phyloP scores from a whole-genome alignment of 2,888 invertebrate species.

The Perdita meconis region DNA sequence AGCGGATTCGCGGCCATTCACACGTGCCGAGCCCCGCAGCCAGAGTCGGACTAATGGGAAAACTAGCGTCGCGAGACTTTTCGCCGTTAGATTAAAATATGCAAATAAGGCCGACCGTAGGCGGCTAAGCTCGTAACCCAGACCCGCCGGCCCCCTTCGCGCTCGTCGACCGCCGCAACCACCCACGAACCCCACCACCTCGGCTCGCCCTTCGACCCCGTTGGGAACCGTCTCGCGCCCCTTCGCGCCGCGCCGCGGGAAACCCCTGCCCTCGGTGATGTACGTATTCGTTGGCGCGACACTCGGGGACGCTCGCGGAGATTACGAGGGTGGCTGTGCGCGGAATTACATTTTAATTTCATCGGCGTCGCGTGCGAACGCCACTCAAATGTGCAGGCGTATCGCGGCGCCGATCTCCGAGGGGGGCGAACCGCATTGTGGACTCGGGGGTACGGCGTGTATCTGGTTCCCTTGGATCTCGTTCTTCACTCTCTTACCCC shows the following conservation, averaged over 20 bases:
- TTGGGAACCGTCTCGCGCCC: constrained; percentile 25
- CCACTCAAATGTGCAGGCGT: constrained; percentile 12
- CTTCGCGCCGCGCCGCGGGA: constrained; percentile 29
- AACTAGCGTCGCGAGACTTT: constrained; percentile 72
- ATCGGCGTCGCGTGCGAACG: constrained; percentile 65
- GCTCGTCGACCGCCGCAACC: constrained; percentile 49
- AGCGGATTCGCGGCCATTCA: constrained; percentile 18
- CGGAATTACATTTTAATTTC: constrained; percentile 82
- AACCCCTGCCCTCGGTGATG: constrained; percentile 43
- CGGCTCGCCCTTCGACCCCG: constrained; percentile 1
- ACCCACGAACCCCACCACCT: constrained; percentile 62
- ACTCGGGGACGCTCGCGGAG: constrained; percentile 64
- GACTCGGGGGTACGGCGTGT: constrained; percentile 10
- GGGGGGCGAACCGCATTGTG: constrained; percentile 39
- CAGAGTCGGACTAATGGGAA: constrained; percentile 69
- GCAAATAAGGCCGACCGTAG: constrained; percentile 76
- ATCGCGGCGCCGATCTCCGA: constrained; percentile 33
- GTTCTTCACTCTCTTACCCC: neutral
- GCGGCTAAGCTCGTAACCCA: constrained; percentile 63
- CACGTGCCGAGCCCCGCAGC: constrained; percentile 34
- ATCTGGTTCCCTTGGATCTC: neutral
- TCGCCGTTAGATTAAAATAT: constrained; percentile 81
- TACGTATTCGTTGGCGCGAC: constrained; percentile 58
- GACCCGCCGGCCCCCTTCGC: constrained; percentile 23
- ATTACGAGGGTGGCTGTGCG: constrained; percentile 72